A percentile compares a stretch with the other conserved stretches of the same genome.
Evolutionary conservation across 2,888 invertebrate species (phyloP).

Genomic region (Lasiommata megera): DNA sequence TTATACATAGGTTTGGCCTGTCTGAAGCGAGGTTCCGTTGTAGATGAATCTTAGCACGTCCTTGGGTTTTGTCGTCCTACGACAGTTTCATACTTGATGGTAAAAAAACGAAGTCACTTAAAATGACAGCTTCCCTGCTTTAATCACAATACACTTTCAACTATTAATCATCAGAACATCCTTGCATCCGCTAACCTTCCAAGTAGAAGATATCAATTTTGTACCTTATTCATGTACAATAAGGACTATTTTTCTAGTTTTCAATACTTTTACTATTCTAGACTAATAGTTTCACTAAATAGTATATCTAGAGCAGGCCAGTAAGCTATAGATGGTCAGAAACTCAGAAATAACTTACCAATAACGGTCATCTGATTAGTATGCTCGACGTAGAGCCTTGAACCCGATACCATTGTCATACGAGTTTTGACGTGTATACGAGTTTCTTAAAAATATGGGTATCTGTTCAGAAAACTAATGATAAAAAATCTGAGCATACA

Average conservation of each 20-base stretch:
- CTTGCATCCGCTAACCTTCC: neutral
- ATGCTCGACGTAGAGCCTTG: conserved; percentile 40
- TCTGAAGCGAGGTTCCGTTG: too few species aligned
- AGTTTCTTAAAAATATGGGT: too few species aligned
- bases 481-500: too few species aligned
- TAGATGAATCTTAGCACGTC: too few species aligned
- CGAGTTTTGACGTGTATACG: neutral
- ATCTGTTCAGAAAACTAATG: too few species aligned
- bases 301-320: conserved; percentile 26
- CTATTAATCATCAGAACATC: conserved; percentile 3
- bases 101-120: neutral
- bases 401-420: conserved; percentile 31
- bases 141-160: conserved; percentile 3
- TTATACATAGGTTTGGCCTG: too few species aligned
- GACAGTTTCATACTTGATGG: too few species aligned
- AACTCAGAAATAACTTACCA: conserved; percentile 19
- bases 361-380: conserved; percentile 35
- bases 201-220: neutral
- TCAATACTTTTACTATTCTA: neutral
- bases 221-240: neutral
- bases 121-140: neutral
- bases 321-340: conserved; percentile 18
- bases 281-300: neutral
- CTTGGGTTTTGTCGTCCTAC: too few species aligned
- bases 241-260: neutral